A percentile compares a stretch with the other conserved stretches of the same genome.
Conservation (phyloP, 2,888 invertebrate species). For the Harpalus rubripes region DNA sequence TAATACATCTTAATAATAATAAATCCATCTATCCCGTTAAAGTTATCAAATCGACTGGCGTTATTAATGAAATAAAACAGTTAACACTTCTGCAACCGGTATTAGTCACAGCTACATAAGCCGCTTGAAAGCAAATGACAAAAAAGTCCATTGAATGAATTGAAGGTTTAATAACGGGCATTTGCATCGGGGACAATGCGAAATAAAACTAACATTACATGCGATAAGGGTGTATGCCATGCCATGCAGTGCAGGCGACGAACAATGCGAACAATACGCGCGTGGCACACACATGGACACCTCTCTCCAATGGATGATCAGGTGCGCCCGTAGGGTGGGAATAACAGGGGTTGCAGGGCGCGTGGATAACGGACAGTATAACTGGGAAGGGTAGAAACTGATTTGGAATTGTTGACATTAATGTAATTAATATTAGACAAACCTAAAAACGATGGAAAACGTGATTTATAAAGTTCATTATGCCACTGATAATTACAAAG, state of each 20-base stretch:
- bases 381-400: too few relatives aligned
- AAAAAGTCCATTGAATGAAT: conserved; percentile 55
- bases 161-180: conserved; percentile 63
- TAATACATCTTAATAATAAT: too few relatives aligned
- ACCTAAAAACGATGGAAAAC: too few relatives aligned
- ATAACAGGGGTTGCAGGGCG: not conserved
- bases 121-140: conserved; percentile 50
- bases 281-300: conserved; percentile 65
- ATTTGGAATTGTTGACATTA: too few relatives aligned
- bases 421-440: too few relatives aligned
- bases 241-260: conserved; percentile 1
- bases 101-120: conserved; percentile 54
- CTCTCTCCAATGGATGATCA: conserved; percentile 59
- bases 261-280: conserved; percentile 60
- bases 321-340: conserved; percentile 37
- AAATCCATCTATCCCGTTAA: not conserved
- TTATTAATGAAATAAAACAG: conserved; percentile 49
- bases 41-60: not conserved
- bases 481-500: too few relatives aligned
- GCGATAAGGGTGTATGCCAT: conserved; percentile 52
- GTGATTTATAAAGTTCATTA: too few relatives aligned
- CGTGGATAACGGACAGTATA: not conserved
- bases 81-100: conserved; percentile 45
- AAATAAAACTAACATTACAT: conserved; percentile 66
- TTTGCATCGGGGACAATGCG: conserved; percentile 62